A percentile compares a stretch with the other conserved stretches of the same genome.
phyloP scores from a whole-genome alignment of 1,140 invertebrate genomes.

The Trachymyrmex septentrionalis region DNA sequence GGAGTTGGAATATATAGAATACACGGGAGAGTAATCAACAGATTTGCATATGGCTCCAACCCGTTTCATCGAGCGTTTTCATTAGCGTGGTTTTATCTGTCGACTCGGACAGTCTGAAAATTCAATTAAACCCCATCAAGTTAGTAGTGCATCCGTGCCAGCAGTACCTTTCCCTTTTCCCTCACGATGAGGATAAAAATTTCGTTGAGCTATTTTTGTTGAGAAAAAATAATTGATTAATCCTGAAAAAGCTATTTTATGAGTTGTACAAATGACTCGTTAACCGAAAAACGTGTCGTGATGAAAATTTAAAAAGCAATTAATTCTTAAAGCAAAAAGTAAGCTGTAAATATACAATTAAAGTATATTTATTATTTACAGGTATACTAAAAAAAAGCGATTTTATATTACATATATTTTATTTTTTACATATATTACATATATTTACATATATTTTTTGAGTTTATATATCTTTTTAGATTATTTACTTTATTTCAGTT shows the following conservation, averaged over 20 bases:
- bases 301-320: background rate
- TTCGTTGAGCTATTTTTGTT: background rate
- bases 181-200: slow-evolving; percentile 13
- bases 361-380: background rate
- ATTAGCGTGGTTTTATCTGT: slow-evolving; percentile 38
- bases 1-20: slow-evolving; percentile 38
- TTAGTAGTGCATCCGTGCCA: background rate
- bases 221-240: slow-evolving; percentile 15
- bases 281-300: slow-evolving; percentile 1
- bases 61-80: slow-evolving; percentile 42
- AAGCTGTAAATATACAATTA: background rate
- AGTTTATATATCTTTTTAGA: slow-evolving; percentile 13
- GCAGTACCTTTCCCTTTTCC: background rate
- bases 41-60: slow-evolving; percentile 76
- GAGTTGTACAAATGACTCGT: background rate
- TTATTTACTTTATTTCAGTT: slow-evolving; percentile 10
- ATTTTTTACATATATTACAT: background rate
- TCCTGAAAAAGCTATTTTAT: background rate
- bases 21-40: slow-evolving; percentile 74
- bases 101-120: slow-evolving; percentile 63
- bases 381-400: background rate
- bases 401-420: background rate
- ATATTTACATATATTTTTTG: background rate
- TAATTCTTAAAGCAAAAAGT: background rate
- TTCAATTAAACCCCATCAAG: slow-evolving; percentile 70